Evolutionary conservation across 2,888 invertebrate genomes (phyloP).

Genomic region (Bedellia somnulentella): DNA sequence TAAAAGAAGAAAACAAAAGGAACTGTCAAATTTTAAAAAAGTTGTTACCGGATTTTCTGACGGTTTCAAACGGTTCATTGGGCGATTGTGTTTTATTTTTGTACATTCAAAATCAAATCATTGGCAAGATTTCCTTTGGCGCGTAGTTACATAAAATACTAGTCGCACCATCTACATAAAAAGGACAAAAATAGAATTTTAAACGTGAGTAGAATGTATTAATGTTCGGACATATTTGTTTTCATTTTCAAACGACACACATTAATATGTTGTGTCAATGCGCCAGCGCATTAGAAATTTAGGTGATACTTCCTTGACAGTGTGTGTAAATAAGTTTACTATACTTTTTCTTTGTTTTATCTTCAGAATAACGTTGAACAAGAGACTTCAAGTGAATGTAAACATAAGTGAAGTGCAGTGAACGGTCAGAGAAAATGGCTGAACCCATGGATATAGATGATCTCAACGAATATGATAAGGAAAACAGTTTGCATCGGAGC

Average conservation of each 20-base stretch:
- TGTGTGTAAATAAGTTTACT: too few relatives aligned
- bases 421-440: too few relatives aligned
- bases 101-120: constrained; percentile 24
- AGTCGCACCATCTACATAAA: constrained; percentile 35
- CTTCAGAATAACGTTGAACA: too few relatives aligned
- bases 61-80: constrained; percentile 43
- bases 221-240: constrained; percentile 22
- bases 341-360: too few relatives aligned
- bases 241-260: constrained; percentile 55
- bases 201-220: constrained; percentile 44
- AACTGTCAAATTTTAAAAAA: too few relatives aligned
- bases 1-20: too few relatives aligned
- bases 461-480: constrained; percentile 42
- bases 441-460: constrained; percentile 47
- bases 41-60: background rate
- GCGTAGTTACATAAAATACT: constrained; percentile 42
- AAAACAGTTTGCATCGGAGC: constrained; percentile 34
- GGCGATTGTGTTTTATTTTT: constrained; percentile 18
- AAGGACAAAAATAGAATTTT: constrained; percentile 52
- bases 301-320: too few relatives aligned
- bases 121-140: constrained; percentile 54
- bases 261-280: constrained; percentile 34
- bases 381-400: constrained; percentile 46
- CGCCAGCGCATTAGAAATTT: constrained; percentile 41
- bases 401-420: too few relatives aligned